These are phyloP conservation scores for Aphis craccivora DNA, from an alignment of 1,140 invertebrate genomes.

Conservation along the genomic window DNA sequence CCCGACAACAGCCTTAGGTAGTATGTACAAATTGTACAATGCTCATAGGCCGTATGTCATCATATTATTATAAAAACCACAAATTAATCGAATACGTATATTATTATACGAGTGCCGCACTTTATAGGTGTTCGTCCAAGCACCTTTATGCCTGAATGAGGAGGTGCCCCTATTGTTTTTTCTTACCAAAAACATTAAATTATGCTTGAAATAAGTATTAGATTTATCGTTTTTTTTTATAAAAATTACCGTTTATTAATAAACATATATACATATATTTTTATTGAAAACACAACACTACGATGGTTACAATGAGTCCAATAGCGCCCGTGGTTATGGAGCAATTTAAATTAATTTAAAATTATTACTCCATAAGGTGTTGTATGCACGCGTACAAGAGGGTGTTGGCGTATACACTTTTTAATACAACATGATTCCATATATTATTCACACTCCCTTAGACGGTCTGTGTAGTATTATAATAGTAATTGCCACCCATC, in stretches of 20 bases:
- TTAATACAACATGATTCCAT: slow-evolving; percentile 6
- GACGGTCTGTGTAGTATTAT: background rate
- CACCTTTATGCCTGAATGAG: background rate
- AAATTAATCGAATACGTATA: slow-evolving; percentile 45
- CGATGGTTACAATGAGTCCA: background rate
- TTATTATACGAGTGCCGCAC: slow-evolving; percentile 29
- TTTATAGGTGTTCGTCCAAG: background rate
- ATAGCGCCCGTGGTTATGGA: slow-evolving; percentile 27
- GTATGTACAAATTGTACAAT: background rate
- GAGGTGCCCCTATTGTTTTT: slow-evolving; percentile 38
- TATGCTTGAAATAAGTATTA: background rate
- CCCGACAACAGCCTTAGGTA: background rate
- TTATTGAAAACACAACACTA: slow-evolving; percentile 51
- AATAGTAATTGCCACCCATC: slow-evolving; percentile 37
- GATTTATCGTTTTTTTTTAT: slow-evolving; percentile 35
- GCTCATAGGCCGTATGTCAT: slow-evolving; percentile 19
- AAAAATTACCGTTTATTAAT: slow-evolving; percentile 50
- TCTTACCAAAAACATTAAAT: slow-evolving; percentile 4
- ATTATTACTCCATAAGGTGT: slow-evolving; percentile 37
- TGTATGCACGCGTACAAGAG: background rate
- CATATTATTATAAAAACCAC: slow-evolving; percentile 42
- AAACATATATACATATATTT: background rate
- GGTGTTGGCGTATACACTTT: background rate
- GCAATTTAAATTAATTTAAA: slow-evolving; percentile 49
- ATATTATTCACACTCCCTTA: slow-evolving; percentile 38